Evolutionary conservation across 2,797 vertebrate species (phyloP).

Genomic region (Labeo calbasu): DNA sequence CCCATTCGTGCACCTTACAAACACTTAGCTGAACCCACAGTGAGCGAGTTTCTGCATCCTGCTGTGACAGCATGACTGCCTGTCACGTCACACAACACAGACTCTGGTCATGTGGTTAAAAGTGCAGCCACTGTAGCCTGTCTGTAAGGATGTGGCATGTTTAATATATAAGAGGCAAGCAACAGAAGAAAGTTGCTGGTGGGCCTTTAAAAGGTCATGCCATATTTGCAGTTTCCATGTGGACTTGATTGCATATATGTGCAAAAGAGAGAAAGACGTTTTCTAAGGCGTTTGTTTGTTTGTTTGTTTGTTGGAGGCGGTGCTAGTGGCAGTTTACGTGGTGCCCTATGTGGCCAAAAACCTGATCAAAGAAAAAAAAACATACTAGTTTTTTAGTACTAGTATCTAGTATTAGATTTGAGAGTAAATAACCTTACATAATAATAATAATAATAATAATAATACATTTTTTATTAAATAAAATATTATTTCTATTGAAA

Average conservation of each 20-base stretch:
- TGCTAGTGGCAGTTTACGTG: not conserved
- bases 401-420: not conserved
- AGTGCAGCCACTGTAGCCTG: conserved; percentile 54
- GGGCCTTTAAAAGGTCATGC: not conserved
- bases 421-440: not conserved
- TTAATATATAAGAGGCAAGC: conserved; percentile 69
- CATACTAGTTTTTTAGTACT: not conserved
- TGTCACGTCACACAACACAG: conserved; percentile 72
- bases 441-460: not conserved
- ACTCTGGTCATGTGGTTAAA: conserved; percentile 67
- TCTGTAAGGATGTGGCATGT: conserved; percentile 68
- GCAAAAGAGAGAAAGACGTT: not conserved
- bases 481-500: not conserved
- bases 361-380: not conserved
- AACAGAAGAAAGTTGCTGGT: conserved; percentile 2
- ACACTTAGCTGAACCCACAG: conserved; percentile 2
- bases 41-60: conserved; percentile 54
- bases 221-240: not conserved
- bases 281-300: not conserved
- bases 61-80: conserved; percentile 43
- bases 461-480: not conserved
- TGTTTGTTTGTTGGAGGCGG: not conserved
- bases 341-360: not conserved
- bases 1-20: conserved; percentile 12
- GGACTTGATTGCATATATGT: not conserved